Percentiles rank a stretch among this genome's conserved stretches.
phyloP scores from a whole-genome alignment of 2,113 vertebrate genomes.

The Peromyscus maniculatus region DNA sequence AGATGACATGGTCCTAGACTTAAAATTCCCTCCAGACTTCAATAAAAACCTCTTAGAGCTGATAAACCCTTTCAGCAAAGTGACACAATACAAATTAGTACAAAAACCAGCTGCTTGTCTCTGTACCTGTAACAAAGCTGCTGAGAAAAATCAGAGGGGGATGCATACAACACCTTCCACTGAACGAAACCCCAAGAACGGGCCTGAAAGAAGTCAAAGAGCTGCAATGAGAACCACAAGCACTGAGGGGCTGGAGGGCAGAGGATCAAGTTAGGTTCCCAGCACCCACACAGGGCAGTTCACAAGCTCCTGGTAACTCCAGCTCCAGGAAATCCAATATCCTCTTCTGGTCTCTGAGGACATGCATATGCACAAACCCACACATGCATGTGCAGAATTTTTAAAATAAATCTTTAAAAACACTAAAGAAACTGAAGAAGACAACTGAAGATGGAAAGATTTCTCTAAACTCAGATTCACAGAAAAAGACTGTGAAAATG shows the following conservation, averaged over 20 bases:
- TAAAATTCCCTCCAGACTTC: conserved; percentile 11
- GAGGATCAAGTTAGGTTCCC: background rate
- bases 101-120: background rate
- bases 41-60: conserved; percentile 1
- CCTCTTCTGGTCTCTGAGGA: background rate
- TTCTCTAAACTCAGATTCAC: background rate
- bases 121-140: background rate
- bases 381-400: background rate
- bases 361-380: background rate
- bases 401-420: background rate
- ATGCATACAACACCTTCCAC: background rate
- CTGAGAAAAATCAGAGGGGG: conserved; percentile 24
- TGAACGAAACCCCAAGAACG: conserved; percentile 2
- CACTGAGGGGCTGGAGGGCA: background rate
- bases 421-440: conserved; percentile 59
- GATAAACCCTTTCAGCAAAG: conserved; percentile 38
- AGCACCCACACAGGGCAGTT: background rate
- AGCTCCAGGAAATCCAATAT: background rate
- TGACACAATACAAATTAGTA: conserved; percentile 54
- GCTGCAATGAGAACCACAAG: background rate
- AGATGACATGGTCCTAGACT: conserved; percentile 8
- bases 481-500: background rate
- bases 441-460: background rate
- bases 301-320: background rate
- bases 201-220: conserved; percentile 47